Conservation (phyloP, 2,888 invertebrate genomes). For the Sialis lutaria region DNA sequence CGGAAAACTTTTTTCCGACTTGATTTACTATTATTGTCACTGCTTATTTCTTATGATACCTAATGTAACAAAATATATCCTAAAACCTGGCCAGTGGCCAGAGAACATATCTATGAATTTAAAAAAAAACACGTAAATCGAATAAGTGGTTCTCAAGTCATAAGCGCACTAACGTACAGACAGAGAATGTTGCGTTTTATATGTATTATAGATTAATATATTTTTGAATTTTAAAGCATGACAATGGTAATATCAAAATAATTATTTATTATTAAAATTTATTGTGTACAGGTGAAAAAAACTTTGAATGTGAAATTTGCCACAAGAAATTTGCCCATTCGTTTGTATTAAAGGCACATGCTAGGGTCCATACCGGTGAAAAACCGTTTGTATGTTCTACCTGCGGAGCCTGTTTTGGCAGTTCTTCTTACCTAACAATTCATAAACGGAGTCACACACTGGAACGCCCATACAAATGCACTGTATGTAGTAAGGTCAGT, state of each 20-base stretch:
- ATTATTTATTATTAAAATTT: background rate
- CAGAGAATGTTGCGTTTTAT: no score
- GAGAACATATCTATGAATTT: no score
- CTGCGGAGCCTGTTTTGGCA: slow-evolving; percentile 19
- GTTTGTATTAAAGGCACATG: slow-evolving; percentile 20
- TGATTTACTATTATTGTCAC: no score
- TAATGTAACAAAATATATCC: no score
- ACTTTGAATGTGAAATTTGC: slow-evolving; percentile 20
- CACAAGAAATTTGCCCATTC: slow-evolving; percentile 23
- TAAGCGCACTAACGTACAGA: no score
- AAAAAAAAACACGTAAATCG: no score
- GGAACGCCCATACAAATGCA: slow-evolving; percentile 22
- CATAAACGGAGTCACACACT: slow-evolving; percentile 22
- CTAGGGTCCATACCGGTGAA: slow-evolving; percentile 21
- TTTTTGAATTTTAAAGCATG: no score
- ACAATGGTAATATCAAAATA: background rate
- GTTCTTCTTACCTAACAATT: slow-evolving; percentile 22
- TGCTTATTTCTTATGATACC: no score
- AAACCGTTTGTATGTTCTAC: slow-evolving; percentile 19
- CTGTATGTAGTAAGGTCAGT: slow-evolving; percentile 18
- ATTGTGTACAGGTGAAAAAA: slow-evolving; percentile 15
- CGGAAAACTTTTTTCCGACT: no score
- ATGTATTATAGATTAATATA: no score
- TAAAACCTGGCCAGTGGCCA: no score
- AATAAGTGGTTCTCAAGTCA: no score